These are phyloP conservation scores for Achroia grisella DNA, from an alignment of 1,140 invertebrate species.

Conservation along the genomic window DNA sequence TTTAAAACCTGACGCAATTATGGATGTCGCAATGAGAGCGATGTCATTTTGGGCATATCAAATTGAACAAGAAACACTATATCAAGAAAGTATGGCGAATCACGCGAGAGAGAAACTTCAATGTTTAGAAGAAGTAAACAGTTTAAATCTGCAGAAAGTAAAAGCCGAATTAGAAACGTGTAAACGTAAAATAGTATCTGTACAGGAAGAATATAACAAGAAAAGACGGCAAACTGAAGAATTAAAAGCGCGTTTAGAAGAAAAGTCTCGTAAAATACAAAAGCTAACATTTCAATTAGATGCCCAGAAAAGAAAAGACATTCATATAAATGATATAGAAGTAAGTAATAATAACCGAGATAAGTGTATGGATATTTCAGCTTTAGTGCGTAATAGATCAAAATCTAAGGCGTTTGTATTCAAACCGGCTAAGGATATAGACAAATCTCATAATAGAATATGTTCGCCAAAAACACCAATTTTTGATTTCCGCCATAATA, in stretches of 20 bases:
- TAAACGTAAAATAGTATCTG: conserved; percentile 57
- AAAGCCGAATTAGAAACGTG: conserved; percentile 62
- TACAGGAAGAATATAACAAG: conserved; percentile 61
- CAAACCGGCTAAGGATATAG: conserved; percentile 47
- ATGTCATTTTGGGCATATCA: conserved; percentile 74
- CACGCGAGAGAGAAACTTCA: conserved; percentile 61
- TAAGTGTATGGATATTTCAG: conserved; percentile 56
- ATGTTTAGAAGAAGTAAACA: conserved; percentile 62
- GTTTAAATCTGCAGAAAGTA: conserved; percentile 56
- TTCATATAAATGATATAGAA: conserved; percentile 44
- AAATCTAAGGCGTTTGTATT: conserved; percentile 54
- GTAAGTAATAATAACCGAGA: conserved; percentile 32
- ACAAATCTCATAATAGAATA: conserved; percentile 32
- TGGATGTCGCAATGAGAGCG: conserved; percentile 71
- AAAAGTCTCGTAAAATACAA: conserved; percentile 63
- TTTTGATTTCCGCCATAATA: conserved; percentile 54
- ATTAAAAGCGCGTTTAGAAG: conserved; percentile 53
- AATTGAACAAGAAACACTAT: conserved; percentile 68
- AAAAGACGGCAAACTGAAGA: conserved; percentile 64
- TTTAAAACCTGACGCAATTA: conserved; percentile 67
- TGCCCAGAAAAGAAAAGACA: conserved; percentile 54
- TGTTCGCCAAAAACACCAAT: conserved; percentile 56
- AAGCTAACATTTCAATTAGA: conserved; percentile 63
- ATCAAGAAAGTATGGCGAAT: conserved; percentile 63
- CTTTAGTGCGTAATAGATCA: conserved; percentile 43